Base-by-base conservation (phyloP, 2,888 invertebrate species). In the Chirona hameri region DNA sequence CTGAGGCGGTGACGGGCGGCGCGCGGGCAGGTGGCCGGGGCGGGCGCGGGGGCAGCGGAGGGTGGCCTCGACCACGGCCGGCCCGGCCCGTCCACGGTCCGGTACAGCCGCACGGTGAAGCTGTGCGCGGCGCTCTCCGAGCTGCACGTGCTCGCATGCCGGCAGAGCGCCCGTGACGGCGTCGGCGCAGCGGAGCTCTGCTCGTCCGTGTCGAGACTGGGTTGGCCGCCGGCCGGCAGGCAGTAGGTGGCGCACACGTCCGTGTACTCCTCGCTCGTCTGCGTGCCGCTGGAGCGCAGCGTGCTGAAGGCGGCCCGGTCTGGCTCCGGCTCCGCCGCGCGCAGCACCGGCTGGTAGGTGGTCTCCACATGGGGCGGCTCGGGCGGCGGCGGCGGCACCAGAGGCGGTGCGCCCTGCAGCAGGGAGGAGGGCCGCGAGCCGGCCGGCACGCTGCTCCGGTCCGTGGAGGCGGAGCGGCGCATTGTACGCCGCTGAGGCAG, bases 51-150 rank as follows among this genome's bases (percentile, higher is more conserved):
- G 46, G 27, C 39, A 39, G 24, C 39, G 24, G 46, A 39, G 9
- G 39, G 24, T 24, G 24, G 24, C 76, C 76, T 31, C 27, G 31
- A 31, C 72, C 31, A 31, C 18, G 27, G 27, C 69, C 31, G 31
- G 52, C 52, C 18, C 31, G 18, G 39, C 14, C 72, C 72, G 31
- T 31, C 72, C 31, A n/a, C 46, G 39, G 76, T 76, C 21, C 46
- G 83, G 83, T 85, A 86, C 83, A 86, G 83, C 55, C 85, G 84
- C 15, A 87, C 86, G 52, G 87, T 87, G 83, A 87, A 87, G 80
- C 87, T 87, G 82, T 86, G 86, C 12, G 86, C 86, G 18, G 87
- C 87, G 83, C 86, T 86, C 82, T 87, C 86, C 39, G 86, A 86
- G 81, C 87, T 86, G 83, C 87, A 87, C 12, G 83, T 83, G 83